Evolutionary conservation across 2,113 vertebrate species (phyloP).

Genomic region (Oplegnathus fasciatus): DNA sequence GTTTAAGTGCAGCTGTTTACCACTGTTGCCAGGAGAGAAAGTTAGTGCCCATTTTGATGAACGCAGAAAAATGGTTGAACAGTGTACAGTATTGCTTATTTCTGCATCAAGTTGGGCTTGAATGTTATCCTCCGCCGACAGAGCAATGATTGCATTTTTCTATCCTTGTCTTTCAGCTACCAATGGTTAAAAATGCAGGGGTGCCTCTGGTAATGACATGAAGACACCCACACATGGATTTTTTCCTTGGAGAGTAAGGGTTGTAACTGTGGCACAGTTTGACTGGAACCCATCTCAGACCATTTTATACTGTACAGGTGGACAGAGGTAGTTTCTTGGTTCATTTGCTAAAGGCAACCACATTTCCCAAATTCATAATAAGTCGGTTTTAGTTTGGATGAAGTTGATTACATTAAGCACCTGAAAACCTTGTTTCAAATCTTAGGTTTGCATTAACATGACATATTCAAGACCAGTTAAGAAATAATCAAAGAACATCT

Average conservation of each 20-base stretch:
- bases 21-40: constrained; percentile 1
- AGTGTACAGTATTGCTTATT: background rate
- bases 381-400: no score
- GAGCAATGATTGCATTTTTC: background rate
- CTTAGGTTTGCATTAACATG: no score
- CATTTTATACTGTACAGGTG: background rate
- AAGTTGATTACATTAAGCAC: no score
- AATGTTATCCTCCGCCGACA: background rate
- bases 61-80: background rate
- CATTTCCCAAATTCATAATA: no score
- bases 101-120: background rate
- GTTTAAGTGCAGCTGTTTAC: constrained; percentile 8
- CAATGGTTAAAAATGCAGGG: background rate
- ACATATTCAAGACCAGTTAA: no score
- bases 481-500: no score
- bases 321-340: background rate
- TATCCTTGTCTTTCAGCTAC: background rate
- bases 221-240: background rate
- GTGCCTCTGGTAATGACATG: background rate
- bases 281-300: background rate
- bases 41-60: background rate
- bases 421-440: no score
- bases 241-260: background rate
- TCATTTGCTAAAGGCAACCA: background rate
- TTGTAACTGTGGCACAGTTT: background rate